These are phyloP conservation scores for Nemurella pictetii DNA, from an alignment of 2,888 invertebrate species.

Conservation along the genomic window DNA sequence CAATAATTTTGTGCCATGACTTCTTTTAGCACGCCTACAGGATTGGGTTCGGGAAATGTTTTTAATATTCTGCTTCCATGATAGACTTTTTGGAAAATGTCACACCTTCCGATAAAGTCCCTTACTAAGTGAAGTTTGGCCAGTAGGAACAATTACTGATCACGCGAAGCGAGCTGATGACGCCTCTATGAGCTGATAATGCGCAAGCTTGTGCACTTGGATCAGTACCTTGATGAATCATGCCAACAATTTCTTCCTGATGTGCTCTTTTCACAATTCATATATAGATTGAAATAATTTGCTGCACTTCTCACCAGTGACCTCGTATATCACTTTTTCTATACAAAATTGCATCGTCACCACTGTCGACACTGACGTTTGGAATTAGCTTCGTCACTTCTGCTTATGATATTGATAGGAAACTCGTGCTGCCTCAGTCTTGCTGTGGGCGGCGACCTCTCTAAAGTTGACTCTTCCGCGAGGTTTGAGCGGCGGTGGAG, in stretches of 20 bases:
- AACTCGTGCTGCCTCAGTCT: neutral
- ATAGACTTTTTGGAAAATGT: neutral
- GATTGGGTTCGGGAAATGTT: neutral
- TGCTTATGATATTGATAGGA: neutral
- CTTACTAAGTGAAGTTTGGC: neutral
- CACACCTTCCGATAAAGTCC: neutral
- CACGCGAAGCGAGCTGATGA: neutral
- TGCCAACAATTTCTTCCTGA: neutral
- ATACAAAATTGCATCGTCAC: neutral
- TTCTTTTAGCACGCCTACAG: conserved; percentile 16
- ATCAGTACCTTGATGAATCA: conserved; percentile 1
- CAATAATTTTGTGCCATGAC: conserved; percentile 31
- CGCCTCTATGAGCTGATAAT: neutral
- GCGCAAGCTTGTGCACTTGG: neutral
- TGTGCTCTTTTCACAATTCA: neutral
- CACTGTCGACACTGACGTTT: neutral
- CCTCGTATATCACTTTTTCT: neutral
- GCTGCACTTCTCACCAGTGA: neutral
- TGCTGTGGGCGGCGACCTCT: too few species aligned
- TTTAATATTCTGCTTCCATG: neutral
- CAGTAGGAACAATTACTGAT: conserved; percentile 4
- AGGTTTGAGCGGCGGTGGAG: neutral
- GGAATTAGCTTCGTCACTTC: neutral
- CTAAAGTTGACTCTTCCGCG: neutral
- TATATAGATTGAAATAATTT: neutral